Evolutionary conservation across 2,888 invertebrate genomes (phyloP).

Genomic region (Sarcophaga caerulescens): DNA sequence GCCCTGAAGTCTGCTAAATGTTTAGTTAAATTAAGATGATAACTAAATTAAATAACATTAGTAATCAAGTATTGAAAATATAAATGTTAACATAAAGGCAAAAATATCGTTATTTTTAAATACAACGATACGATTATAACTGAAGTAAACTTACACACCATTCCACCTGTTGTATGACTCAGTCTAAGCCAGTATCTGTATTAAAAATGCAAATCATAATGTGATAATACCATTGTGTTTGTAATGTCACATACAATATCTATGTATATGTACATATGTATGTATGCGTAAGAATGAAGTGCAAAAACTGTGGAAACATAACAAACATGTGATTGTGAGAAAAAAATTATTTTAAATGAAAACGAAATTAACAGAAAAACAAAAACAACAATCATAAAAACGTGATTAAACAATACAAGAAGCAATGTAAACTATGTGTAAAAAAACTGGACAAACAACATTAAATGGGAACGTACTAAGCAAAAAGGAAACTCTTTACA

Average conservation of each 20-base stretch:
- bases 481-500: not conserved
- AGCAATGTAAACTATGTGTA: not conserved
- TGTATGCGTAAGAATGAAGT: not conserved
- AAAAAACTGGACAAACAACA: slow-evolving; percentile 48
- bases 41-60: not conserved
- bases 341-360: slow-evolving; percentile 24
- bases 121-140: not conserved
- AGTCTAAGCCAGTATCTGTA: not conserved
- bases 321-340: slow-evolving; percentile 26
- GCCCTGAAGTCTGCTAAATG: not conserved
- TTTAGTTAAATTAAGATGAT: not conserved
- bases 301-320: slow-evolving; percentile 2
- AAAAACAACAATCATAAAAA: not conserved
- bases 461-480: not conserved
- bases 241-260: no score
- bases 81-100: not conserved
- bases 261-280: no score
- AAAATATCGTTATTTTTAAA: not conserved
- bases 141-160: no score
- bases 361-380: slow-evolving; percentile 21
- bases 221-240: not conserved
- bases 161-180: no score
- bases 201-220: slow-evolving; percentile 36
- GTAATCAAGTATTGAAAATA: not conserved
- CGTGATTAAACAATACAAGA: slow-evolving; percentile 1